phyloP scores from a whole-genome alignment of 2,797 vertebrate genomes.

The Scleropages formosus region DNA sequence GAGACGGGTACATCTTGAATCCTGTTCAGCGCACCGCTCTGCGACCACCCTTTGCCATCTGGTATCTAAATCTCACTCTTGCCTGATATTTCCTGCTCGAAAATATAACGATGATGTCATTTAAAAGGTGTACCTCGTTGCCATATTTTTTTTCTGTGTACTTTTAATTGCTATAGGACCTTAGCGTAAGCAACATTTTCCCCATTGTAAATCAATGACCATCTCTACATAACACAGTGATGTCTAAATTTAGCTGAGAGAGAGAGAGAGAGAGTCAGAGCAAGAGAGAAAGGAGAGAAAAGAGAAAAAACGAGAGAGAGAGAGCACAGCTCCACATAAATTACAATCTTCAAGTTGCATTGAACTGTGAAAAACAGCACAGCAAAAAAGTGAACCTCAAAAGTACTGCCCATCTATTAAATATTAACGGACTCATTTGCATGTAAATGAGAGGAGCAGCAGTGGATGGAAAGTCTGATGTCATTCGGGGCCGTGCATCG shows the following conservation, averaged over 20 bases:
- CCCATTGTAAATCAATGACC: constrained; percentile 78
- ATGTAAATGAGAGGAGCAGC: constrained; percentile 76
- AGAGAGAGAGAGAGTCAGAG: constrained; percentile 44
- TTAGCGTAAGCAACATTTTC: constrained; percentile 69
- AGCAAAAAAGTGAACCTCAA: constrained; percentile 68
- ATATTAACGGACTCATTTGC: constrained; percentile 82
- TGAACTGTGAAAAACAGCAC: constrained; percentile 80
- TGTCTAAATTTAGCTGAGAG: constrained; percentile 85
- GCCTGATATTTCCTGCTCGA: constrained; percentile 63
- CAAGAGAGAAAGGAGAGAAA: constrained; percentile 32
- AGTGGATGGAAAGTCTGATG: constrained; percentile 61
- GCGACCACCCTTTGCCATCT: constrained; percentile 55
- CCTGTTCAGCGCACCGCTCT: background rate
- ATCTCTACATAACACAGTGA: constrained; percentile 85
- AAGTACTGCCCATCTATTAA: constrained; percentile 77
- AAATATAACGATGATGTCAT: constrained; percentile 49
- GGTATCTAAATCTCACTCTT: constrained; percentile 67
- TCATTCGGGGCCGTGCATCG: constrained; percentile 63
- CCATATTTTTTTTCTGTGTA: constrained; percentile 45
- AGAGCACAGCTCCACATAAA: constrained; percentile 89
- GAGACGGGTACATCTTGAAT: constrained; percentile 22
- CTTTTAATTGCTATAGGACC: constrained; percentile 63
- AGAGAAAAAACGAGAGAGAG: constrained; percentile 47
- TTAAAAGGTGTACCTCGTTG: constrained; percentile 56
- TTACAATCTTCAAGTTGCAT: constrained; percentile 89